Conservation (phyloP, 1,140 invertebrate genomes). For the Drosophila subobscura region DNA sequence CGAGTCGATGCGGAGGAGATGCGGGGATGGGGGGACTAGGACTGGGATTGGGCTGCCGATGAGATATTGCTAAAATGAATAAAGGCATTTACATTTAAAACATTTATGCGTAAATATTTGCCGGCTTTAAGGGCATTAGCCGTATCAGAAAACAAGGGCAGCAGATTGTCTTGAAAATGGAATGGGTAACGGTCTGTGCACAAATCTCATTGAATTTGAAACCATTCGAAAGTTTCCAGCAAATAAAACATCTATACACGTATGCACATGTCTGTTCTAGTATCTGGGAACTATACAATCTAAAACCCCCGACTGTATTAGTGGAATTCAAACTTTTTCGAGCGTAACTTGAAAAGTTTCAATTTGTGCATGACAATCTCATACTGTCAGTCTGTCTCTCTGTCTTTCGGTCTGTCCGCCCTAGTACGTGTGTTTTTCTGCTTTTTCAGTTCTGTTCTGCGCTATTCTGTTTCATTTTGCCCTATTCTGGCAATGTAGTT, state of each 20-base stretch:
- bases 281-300: slow-evolving; percentile 40
- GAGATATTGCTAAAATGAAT: slow-evolving; percentile 65
- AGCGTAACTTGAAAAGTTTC: slow-evolving; percentile 74
- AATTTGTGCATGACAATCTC: slow-evolving; percentile 64
- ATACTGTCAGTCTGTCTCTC: slow-evolving; percentile 8
- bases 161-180: slow-evolving; percentile 43
- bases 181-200: slow-evolving; percentile 27
- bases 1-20: slow-evolving; percentile 28
- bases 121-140: slow-evolving; percentile 50
- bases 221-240: slow-evolving; percentile 47
- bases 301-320: slow-evolving; percentile 50
- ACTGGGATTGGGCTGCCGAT: slow-evolving; percentile 2
- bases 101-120: slow-evolving; percentile 69
- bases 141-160: neutral
- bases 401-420: slow-evolving; percentile 15
- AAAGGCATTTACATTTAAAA: slow-evolving; percentile 69
- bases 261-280: slow-evolving; percentile 20
- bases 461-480: neutral
- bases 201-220: slow-evolving; percentile 52
- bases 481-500: slow-evolving; percentile 37
- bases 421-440: slow-evolving; percentile 47
- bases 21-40: neutral
- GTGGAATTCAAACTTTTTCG: slow-evolving; percentile 67
- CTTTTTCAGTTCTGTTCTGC: slow-evolving; percentile 18
- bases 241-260: slow-evolving; percentile 57